phyloP scores from a whole-genome alignment of 2,113 vertebrate species.

The Esox niger region DNA sequence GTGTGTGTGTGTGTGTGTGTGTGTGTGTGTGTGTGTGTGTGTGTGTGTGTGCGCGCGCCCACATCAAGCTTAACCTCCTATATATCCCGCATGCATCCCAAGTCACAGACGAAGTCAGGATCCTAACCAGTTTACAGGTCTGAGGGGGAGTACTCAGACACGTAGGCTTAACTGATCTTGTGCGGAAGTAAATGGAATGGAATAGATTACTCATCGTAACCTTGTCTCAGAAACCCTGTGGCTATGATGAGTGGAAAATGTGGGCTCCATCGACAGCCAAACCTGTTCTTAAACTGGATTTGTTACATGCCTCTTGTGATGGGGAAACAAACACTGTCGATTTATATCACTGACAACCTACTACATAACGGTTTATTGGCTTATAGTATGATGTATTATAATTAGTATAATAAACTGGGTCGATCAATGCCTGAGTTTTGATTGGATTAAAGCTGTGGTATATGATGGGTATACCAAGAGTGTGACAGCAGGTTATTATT shows the following conservation, averaged over 20 bases:
- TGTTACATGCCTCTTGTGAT: conserved; percentile 3
- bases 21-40: conserved; percentile 2
- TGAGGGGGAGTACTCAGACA: neutral
- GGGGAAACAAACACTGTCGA: neutral
- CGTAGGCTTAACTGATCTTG: too few species aligned
- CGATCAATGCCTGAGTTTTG: too few species aligned
- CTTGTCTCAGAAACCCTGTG: neutral
- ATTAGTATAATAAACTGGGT: too few species aligned
- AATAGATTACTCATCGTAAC: neutral
- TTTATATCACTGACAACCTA: neutral
- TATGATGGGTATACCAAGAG: too few species aligned
- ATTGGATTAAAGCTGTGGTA: too few species aligned
- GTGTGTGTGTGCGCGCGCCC: conserved; percentile 41
- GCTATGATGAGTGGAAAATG: neutral
- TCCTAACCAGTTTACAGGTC: neutral
- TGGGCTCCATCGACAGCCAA: neutral
- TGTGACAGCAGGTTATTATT: too few species aligned
- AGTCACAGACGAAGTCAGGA: neutral
- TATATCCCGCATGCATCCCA: too few species aligned
- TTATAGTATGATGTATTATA: neutral
- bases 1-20: too few species aligned
- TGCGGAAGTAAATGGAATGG: neutral
- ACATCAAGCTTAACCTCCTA: neutral
- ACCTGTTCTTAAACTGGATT: conserved; percentile 2
- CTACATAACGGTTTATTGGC: neutral